Conservation (phyloP, 1,140 invertebrate genomes). For the Bombus breviceps region DNA sequence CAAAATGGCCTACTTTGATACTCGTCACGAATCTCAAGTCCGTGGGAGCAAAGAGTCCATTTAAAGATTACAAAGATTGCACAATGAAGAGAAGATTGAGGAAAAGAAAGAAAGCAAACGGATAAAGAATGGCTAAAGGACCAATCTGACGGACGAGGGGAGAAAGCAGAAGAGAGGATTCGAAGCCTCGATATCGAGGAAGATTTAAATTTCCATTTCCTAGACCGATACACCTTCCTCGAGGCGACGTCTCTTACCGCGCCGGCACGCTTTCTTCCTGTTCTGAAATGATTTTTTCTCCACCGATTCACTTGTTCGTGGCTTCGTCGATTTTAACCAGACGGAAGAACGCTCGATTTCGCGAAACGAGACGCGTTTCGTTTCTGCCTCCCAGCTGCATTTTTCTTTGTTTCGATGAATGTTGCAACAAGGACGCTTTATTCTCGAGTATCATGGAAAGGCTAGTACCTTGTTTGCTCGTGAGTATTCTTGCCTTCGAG, state of each 20-base stretch:
- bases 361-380: not conserved
- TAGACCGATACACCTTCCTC: not conserved
- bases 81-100: not conserved
- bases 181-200: not conserved
- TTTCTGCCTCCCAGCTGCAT: too few relatives aligned
- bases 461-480: not conserved
- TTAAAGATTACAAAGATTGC: conserved; percentile 43
- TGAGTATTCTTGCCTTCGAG: not conserved
- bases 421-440: not conserved
- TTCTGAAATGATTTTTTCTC: conserved; percentile 1
- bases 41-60: conserved; percentile 27
- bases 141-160: not conserved
- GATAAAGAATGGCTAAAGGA: conserved; percentile 3
- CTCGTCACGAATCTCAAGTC: conserved; percentile 33
- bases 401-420: not conserved
- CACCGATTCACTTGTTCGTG: not conserved
- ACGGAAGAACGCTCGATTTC: not conserved
- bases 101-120: not conserved
- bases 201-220: conserved; percentile 27
- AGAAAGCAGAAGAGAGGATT: not conserved
- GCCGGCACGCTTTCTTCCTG: not conserved
- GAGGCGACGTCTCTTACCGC: conserved; percentile 7
- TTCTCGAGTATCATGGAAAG: not conserved
- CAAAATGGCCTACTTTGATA: conserved; percentile 36
- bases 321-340: not conserved